Evolutionary conservation across 2,888 invertebrate genomes (phyloP), one percentile per base, ranked within the genome.

Genomic region (Athalia cordata): DNA sequence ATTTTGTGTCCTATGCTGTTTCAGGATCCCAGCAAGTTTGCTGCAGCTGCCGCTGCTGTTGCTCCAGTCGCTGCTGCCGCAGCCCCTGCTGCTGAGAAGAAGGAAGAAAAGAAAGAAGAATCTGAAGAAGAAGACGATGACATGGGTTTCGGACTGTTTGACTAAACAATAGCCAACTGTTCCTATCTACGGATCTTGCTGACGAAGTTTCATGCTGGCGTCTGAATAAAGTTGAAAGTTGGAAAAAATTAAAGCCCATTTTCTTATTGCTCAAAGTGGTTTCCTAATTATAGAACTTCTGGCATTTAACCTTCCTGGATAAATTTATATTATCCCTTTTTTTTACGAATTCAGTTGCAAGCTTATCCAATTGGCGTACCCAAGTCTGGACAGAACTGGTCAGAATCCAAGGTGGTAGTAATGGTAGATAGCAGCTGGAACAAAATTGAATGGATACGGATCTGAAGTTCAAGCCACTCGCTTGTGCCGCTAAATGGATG

Each of bases 131-230:
- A 97, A 83, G 95, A 95, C 87, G 98, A 98, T 86, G 99, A 98
- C 91, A 98, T 99, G 98, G 99, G 99, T 91, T 98, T 99, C 91
- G 98, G 98, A 91, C 95, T 97, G 45, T 97, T 97, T 89, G 97
- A 96, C 91, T 97, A 96, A 93, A 85, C 65, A 49, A 83, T 75
- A 43, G 79, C 77, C 55, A 43, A 64, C 57, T 11, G 15, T 50
- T 61, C 52, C 49, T 49, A 15, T 13, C 7, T 77, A 50, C 77
- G 50, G 49, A 79, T 78, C 80, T 77, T 83, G 82, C 83, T 83
- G 81, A 81, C 81, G 79, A 82, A 70, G 82, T 78, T 81, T 82
- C 81, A 78, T 80, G 68, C 83, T 81, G 85, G 85, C 84, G 84
- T 85, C 81, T 80, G 80, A 86, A 87, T 86, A 86, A 87, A 87